These are phyloP conservation scores for Caerostris darwini DNA, from an alignment of 1,140 invertebrate species.

Conservation along the genomic window DNA sequence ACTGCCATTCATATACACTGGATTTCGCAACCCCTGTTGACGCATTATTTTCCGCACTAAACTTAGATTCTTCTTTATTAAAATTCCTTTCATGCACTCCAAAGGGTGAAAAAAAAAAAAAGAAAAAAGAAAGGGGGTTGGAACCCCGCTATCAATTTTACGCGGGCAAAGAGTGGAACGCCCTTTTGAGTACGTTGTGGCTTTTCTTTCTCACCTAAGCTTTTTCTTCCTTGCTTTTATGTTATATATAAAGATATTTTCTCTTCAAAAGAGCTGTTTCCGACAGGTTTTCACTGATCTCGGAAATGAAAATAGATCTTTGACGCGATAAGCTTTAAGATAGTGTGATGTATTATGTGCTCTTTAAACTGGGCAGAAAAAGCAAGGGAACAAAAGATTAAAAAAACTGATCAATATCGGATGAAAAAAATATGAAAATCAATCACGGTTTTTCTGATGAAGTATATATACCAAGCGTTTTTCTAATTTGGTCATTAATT, in stretches of 20 bases:
- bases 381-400: conserved; percentile 31
- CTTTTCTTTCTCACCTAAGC: conserved; percentile 5
- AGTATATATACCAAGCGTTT: too few species aligned
- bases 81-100: conserved; percentile 27
- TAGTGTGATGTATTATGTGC: conserved; percentile 43
- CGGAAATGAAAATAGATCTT: conserved; percentile 40
- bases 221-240: conserved; percentile 1
- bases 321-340: conserved; percentile 49
- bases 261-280: conserved; percentile 39
- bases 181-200: conserved; percentile 44
- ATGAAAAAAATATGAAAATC: neutral
- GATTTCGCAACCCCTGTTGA: neutral
- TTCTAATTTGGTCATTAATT: too few species aligned
- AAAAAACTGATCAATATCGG: neutral
- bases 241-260: conserved; percentile 58
- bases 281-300: conserved; percentile 53
- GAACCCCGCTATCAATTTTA: conserved; percentile 43
- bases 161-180: conserved; percentile 27
- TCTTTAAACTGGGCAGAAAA: conserved; percentile 20
- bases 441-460: neutral
- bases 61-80: conserved; percentile 39
- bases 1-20: conserved; percentile 12
- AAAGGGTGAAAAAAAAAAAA: neutral
- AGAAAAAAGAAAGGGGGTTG: neutral
- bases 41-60: conserved; percentile 29